These are phyloP conservation scores for Cephonodes hylas DNA, from an alignment of 2,888 invertebrate genomes.

Conservation along the genomic window DNA sequence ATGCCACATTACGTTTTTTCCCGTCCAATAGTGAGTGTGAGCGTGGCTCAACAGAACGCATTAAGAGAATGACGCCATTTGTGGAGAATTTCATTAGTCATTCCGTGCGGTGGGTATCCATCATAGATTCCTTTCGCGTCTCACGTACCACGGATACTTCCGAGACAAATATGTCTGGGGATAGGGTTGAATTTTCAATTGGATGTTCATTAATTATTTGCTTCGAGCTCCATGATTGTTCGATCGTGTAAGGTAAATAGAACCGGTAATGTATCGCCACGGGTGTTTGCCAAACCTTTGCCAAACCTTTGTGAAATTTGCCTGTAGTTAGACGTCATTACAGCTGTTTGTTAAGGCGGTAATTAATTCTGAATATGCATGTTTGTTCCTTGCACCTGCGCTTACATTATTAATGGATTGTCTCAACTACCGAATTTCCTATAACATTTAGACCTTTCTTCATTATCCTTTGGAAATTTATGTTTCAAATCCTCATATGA, in stretches of 20 bases:
- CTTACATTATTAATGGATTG: too few species aligned
- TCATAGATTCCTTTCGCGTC: conserved; percentile 53
- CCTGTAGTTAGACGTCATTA: neutral
- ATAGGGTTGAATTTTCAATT: conserved; percentile 51
- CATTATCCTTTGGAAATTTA: too few species aligned
- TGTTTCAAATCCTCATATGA: too few species aligned
- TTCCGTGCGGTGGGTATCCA: conserved; percentile 50
- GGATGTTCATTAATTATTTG: conserved; percentile 48
- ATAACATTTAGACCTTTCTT: too few species aligned
- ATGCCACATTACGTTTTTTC: conserved; percentile 36
- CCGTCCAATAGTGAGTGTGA: conserved; percentile 30
- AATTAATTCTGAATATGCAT: neutral
- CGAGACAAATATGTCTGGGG: conserved; percentile 45
- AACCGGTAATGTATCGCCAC: conserved; percentile 28
- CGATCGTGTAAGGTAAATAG: conserved; percentile 34
- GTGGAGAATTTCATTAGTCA: conserved; percentile 62
- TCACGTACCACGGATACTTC: conserved; percentile 46
- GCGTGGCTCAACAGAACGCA: conserved; percentile 43
- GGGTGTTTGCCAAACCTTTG: conserved; percentile 27
- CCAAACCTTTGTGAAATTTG: neutral
- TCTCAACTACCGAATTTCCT: too few species aligned
- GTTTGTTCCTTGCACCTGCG: neutral
- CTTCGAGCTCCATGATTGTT: conserved; percentile 36
- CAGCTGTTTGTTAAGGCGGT: neutral
- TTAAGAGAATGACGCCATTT: conserved; percentile 56